These are phyloP conservation scores for Trachelus tabidus DNA, from an alignment of 2,888 invertebrate genomes.

Conservation along the genomic window DNA sequence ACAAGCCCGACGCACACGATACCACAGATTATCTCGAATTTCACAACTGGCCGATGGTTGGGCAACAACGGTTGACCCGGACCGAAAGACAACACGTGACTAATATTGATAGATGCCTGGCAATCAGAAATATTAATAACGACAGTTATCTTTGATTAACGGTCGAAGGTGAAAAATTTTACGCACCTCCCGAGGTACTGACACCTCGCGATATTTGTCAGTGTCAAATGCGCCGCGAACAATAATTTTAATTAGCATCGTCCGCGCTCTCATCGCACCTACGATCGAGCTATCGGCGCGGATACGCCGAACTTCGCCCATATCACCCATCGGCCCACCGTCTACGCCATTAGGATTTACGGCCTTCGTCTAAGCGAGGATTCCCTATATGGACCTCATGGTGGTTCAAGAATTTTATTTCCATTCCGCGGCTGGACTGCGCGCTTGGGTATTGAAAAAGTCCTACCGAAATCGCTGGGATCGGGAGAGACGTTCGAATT, in stretches of 20 bases:
- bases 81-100: slow-evolving; percentile 2
- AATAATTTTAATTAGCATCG: slow-evolving; percentile 18
- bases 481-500: not conserved
- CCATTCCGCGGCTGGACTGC: not conserved
- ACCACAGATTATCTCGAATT: not conserved
- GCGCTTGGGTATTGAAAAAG: not conserved
- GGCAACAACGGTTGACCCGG: not conserved
- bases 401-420: not conserved
- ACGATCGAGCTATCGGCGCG: not conserved
- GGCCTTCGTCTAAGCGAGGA: not conserved
- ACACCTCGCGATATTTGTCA: slow-evolving; percentile 9
- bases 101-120: slow-evolving; percentile 11
- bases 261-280: not conserved
- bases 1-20: not conserved
- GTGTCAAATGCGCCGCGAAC: slow-evolving; percentile 10
- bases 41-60: not conserved
- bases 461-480: not conserved
- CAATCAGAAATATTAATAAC: slow-evolving; percentile 13
- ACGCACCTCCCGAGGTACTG: not conserved
- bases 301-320: not conserved
- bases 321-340: not conserved
- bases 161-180: slow-evolving; percentile 14
- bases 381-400: not conserved
- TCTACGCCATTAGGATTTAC: not conserved
- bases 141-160: slow-evolving; percentile 12